Evolutionary conservation across 2,797 vertebrate genomes (phyloP).

Genomic region (Coregonus sp.): DNA sequence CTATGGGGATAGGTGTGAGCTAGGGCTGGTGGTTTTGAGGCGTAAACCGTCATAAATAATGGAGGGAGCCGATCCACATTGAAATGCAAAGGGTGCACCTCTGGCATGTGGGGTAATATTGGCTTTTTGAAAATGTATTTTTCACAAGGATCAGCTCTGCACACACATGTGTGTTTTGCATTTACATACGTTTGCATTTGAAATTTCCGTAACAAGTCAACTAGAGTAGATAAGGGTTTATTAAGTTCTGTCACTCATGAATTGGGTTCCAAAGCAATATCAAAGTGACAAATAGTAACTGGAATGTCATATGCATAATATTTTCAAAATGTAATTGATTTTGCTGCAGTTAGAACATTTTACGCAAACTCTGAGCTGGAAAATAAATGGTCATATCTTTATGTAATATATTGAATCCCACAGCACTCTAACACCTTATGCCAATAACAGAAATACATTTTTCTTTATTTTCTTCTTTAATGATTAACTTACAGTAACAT

Average conservation of each 20-base stretch:
- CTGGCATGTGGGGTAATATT: conserved; percentile 76
- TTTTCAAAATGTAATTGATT: background rate
- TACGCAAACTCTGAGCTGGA: conserved; percentile 21
- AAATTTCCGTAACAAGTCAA: background rate
- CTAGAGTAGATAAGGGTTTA: conserved; percentile 40
- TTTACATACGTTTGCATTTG: background rate
- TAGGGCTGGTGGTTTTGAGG: conserved; percentile 74
- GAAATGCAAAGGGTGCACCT: conserved; percentile 81
- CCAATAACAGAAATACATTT: too few species aligned
- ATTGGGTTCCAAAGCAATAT: conserved; percentile 56
- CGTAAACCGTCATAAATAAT: conserved; percentile 84
- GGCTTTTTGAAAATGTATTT: conserved; percentile 80
- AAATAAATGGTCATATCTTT: conserved; percentile 9
- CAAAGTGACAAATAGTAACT: background rate
- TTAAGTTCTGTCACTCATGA: conserved; percentile 59
- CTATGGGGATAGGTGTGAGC: conserved; percentile 72
- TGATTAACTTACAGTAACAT: background rate
- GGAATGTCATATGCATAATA: background rate
- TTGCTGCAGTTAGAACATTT: conserved; percentile 37
- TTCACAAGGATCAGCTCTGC: conserved; percentile 64
- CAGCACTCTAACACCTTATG: background rate
- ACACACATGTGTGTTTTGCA: background rate
- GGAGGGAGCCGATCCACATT: conserved; percentile 75
- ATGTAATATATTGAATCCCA: conserved; percentile 27
- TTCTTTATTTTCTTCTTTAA: too few species aligned